Conservation (phyloP, 2,888 invertebrate species). For the Philonicus albiceps region DNA sequence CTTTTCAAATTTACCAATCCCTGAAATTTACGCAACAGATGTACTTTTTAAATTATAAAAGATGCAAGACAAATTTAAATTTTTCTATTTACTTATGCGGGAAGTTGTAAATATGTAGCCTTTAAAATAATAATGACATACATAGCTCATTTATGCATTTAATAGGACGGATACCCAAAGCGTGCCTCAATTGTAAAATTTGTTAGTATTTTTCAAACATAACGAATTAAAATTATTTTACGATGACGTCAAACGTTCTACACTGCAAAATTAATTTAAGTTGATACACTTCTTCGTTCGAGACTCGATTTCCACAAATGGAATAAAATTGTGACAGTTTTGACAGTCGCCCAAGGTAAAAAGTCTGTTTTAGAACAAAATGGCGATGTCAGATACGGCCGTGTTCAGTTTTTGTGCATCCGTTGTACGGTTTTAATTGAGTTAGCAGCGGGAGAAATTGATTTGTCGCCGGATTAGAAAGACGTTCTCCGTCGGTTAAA, state of each 20-base stretch:
- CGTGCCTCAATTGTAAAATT: no score
- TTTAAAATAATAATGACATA: no score
- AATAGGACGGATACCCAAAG: no score
- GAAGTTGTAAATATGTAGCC: no score
- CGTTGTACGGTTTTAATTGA: constrained; percentile 11
- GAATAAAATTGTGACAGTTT: not conserved
- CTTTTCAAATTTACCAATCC: no score
- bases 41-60: no score
- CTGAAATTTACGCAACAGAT: no score
- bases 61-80: no score
- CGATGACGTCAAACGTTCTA: not conserved
- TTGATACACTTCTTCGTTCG: not conserved
- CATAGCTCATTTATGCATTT: no score
- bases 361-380: constrained; percentile 43
- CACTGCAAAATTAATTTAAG: not conserved
- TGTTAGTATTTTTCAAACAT: no score
- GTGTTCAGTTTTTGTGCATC: not conserved
- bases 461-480: not conserved
- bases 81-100: no score
- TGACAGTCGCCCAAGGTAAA: not conserved
- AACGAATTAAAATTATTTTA: no score
- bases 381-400: constrained; percentile 39
- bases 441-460: constrained; percentile 3
- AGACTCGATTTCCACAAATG: not conserved
- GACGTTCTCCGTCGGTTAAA: not conserved